A percentile compares a stretch with the other conserved stretches of the same genome.
Evolutionary conservation across 2,113 vertebrate genomes (phyloP).

Genomic region (Falcunculus frontatus): DNA sequence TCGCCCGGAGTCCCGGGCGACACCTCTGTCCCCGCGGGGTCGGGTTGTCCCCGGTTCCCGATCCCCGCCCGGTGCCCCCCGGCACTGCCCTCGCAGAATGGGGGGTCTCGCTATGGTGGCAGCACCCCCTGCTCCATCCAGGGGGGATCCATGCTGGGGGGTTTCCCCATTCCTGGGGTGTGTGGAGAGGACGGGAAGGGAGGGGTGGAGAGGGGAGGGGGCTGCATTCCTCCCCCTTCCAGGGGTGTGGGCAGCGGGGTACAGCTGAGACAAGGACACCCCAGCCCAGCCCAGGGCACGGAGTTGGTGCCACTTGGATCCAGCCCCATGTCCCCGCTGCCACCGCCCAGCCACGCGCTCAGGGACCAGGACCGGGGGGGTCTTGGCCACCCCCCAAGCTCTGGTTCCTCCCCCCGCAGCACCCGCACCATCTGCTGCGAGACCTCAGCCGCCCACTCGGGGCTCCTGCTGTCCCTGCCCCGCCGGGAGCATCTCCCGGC

Average conservation of each 20-base stretch:
- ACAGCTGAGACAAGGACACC: background rate
- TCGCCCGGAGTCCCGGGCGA: fast-evolving
- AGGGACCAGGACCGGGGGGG: background rate
- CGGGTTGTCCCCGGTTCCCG: background rate
- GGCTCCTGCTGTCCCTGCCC: background rate
- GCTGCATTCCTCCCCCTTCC: background rate
- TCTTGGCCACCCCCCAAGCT: background rate
- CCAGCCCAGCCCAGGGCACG: fast-evolving
- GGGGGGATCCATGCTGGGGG: background rate
- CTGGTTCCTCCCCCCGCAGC: background rate
- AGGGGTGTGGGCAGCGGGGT: background rate
- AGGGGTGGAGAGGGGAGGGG: background rate
- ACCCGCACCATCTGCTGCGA: background rate
- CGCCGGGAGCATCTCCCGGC: background rate
- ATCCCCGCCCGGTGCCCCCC: background rate
- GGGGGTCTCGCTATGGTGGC: background rate
- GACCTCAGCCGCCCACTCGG: background rate
- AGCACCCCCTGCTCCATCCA: background rate
- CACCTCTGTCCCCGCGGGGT: background rate
- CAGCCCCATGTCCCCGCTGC: fast-evolving
- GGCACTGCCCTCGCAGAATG: no score
- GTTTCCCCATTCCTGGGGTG: background rate
- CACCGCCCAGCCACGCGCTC: background rate
- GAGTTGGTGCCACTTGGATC: background rate
- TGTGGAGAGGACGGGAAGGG: background rate